Evolutionary conservation across 2,113 vertebrate species (phyloP).

Genomic region (Ciconia stormi): DNA sequence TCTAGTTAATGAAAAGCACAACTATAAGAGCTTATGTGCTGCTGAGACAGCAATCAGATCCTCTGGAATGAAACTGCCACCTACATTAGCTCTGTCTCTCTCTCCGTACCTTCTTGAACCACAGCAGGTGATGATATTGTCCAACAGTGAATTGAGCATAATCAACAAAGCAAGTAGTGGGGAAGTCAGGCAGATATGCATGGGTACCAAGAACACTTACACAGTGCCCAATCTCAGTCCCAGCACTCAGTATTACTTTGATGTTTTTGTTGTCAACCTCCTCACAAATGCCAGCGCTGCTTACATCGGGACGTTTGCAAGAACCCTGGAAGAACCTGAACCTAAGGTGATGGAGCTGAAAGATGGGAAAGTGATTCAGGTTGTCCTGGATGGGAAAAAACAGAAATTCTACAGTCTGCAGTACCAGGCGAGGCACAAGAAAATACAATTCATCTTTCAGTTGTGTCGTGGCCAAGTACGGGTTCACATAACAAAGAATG

Average conservation of each 20-base stretch:
- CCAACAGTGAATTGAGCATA: conserved; percentile 50
- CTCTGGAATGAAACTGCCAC: conserved; percentile 20
- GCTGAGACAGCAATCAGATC: conserved; percentile 69
- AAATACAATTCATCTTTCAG: conserved; percentile 84
- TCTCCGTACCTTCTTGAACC: conserved; percentile 42
- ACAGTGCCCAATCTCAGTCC: conserved; percentile 82
- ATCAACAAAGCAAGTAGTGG: conserved; percentile 41
- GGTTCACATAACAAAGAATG: conserved; percentile 77
- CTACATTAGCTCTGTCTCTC: conserved; percentile 9
- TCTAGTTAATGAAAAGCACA: conserved; percentile 82
- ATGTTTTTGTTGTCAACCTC: conserved; percentile 83
- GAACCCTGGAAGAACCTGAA: conserved; percentile 81
- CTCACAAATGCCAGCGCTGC: conserved; percentile 80
- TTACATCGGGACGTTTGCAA: conserved; percentile 81
- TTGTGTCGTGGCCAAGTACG: conserved; percentile 77
- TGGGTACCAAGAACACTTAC: conserved; percentile 82
- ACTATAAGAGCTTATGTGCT: conserved; percentile 85
- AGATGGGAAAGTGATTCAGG: conserved; percentile 82
- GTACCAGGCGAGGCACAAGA: conserved; percentile 81
- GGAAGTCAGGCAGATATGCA: conserved; percentile 79
- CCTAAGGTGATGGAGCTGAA: conserved; percentile 72
- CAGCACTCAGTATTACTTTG: conserved; percentile 86
- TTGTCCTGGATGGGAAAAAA: conserved; percentile 70
- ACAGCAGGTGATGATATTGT: conserved; percentile 47
- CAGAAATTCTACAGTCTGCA: conserved; percentile 77